Evolutionary conservation across 2,888 invertebrate species (phyloP), one percentile per base, ranked within the genome.

Genomic region (Hirtodrosophila cameraria): DNA sequence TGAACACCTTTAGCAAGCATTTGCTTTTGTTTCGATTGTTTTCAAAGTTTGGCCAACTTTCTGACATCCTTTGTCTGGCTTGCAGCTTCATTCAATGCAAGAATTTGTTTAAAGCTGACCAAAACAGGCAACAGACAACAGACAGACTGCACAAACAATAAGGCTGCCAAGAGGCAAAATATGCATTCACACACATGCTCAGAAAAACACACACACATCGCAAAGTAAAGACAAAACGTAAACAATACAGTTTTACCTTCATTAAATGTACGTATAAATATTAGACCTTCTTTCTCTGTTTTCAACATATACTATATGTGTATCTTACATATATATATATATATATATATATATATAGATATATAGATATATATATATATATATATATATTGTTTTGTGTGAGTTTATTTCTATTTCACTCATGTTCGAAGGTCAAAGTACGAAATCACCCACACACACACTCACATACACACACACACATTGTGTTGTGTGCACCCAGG

Each of bases 211-310:
- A 11, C 16, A 36, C 25, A 36, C 12, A 39, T 31, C 60, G 13
- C 57, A 72, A 72, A 60, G 73, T 54, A 65, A 81, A 78, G 59
- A 59, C 55, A 42, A 65, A 75, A 67, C 20, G 54, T 61, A 75
- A 76, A 75, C 74, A 80, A 60, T 61, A 57, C 62, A 72, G 54
- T 79, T 85, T 82, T 75, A 82, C 73, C 85, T 75, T 81, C 80
- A 82, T 85, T 81, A 62, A 81, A 85, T 75, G 72, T 74, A 69
- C 77, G 64, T 75, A 75, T 85, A 79, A 82, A 79, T 85, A 79
- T 71, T 78, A 65, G 66, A 57, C 49, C 23, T 28, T 25, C 49
- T 18, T 28, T 25, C 61, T 54, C 33, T 35, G 30, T 20, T 13
- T 28, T 28, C 13, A 31, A 23, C 28, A 52, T 11, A 48, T 30